Base-by-base conservation (phyloP, 2,113 vertebrate genomes). In the Motacilla alba region DNA sequence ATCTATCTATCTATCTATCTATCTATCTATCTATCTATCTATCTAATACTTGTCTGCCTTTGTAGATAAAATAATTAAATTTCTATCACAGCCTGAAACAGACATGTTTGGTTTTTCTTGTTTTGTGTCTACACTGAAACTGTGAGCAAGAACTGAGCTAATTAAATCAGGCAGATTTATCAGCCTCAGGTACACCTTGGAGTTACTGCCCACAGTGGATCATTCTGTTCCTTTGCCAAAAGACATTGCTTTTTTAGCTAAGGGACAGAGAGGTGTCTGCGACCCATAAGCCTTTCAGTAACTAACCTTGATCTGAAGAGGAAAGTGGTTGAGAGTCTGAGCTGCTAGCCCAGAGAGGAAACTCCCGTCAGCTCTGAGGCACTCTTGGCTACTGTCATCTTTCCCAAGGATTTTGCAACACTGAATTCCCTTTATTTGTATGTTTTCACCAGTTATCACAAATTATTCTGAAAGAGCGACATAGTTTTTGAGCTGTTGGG, bases 91-190 rank as follows among this genome's bases (percentile, higher is more conserved):
- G 43, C 70, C 52, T 84, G 37, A 90, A 88, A 20, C 70, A 91
- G 75, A 91, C 2, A 8, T 6, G 1, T 46, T 87, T 1, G 7
- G 27, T 78, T 93, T 92, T 89, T 94, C 73, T 95, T 90, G 68
- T 84, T 95, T 86, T 89, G 56, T 60, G 93, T 92, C 76, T 93
- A 86, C 73, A 87, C 31, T 95, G 95, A 96, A 95, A 95, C 85
- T 87, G 49, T 93, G 92, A 95, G 76, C 83, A 95, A 93, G 69
- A 88, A 53, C 30, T 55, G 52, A 95, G 44, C 31, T 95, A 70
- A 90, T 93, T 90, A 83, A 84, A 83, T 56, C 0, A 10, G 41
- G 70, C 41, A 78, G 60, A 89, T 88, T 90, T 92, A 64, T 50
- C 49, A 84, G 41, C 58, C 62, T 93, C 8, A 4, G 44, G 20